Percentiles rank a stretch among this genome's conserved stretches.
phyloP scores from a whole-genome alignment of 2,113 vertebrate species.

The Coptodon bakossiorum region DNA sequence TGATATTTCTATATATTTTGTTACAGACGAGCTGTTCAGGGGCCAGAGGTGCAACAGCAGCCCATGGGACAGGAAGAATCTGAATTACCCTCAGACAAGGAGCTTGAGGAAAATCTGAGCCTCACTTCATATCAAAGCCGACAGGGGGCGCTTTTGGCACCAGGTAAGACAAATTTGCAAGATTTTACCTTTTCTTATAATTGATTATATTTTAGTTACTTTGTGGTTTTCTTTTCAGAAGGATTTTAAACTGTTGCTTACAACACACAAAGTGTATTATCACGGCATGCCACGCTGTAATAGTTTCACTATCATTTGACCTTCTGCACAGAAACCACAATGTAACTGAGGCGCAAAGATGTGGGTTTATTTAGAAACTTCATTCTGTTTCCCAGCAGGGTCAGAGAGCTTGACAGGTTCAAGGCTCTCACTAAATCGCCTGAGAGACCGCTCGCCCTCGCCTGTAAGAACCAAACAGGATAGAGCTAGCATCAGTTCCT shows the following conservation, averaged over 20 bases:
- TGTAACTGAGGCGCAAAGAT: background rate
- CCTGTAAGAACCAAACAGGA: background rate
- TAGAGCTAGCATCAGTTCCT: slow-evolving; percentile 56
- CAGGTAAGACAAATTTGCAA: slow-evolving; percentile 12
- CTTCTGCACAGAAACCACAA: background rate
- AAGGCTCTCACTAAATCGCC: slow-evolving; percentile 11
- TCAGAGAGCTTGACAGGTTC: background rate
- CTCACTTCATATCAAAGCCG: slow-evolving; percentile 19
- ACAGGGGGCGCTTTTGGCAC: background rate
- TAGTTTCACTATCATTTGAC: background rate
- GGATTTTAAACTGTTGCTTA: background rate
- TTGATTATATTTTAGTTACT: background rate
- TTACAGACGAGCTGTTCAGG: slow-evolving; percentile 54
- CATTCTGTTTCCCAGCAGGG: slow-evolving; percentile 1
- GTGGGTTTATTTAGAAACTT: background rate
- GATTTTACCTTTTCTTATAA: background rate
- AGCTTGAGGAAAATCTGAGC: slow-evolving; percentile 22
- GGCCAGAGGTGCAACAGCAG: slow-evolving; percentile 11
- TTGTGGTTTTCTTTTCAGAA: background rate
- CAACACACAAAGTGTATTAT: background rate
- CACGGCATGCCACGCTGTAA: background rate
- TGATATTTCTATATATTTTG: background rate
- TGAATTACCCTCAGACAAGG: slow-evolving; percentile 25
- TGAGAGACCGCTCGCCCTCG: background rate
- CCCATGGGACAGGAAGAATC: slow-evolving; percentile 65